Evolutionary conservation across 1,140 invertebrate genomes (phyloP), one percentile per base, ranked within the genome.

Genomic region (Drosophila eugracilis): DNA sequence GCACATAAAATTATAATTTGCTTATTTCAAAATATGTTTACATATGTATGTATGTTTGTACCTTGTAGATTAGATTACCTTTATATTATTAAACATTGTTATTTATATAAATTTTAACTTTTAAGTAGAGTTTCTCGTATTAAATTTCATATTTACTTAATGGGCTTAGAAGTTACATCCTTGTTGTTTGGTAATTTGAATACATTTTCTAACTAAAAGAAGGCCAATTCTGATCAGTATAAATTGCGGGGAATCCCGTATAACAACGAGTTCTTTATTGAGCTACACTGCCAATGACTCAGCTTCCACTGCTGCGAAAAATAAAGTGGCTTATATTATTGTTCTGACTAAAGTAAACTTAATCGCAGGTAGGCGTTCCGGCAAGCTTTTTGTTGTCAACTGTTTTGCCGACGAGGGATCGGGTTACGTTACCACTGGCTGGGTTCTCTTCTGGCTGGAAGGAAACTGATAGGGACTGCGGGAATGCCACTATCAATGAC

Each of bases 401-500:
- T 60, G 45, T 24, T 42, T 24, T 28, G 22, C 15, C n/a, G 9
- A 15, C 10, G 12, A 37, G 49, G n/a, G 22, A n/a, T n/a, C n/a
- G n/a, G n/a, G n/a, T n/a, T n/a, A n/a, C n/a, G 17, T 15, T 17
- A 41, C 26, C n/a, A 28, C 24, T 39, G 19, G 22, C 39, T 44
- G 4, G 9, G n/a, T 44, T 19, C 19, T 36, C 9, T 15, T 21
- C 22, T 36, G 28, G 17, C 39, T 44, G 39, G 7, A 6, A 44
- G 19, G 39, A 42, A 44, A 62, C 4, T 62, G 70, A 42, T 58
- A 71, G 24, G 2, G 1, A 17, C 47, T 41, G 19, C n/a, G 39
- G 22, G 50, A 60, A 60, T 26, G 59, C 57, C 57, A 73, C 48
- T 62, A 74, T 74, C 69, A 57, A 74, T 74, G 70, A 60, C 70